Evolutionary conservation across 2,888 invertebrate species (phyloP).

Genomic region (Neoitamus cyanurus): DNA sequence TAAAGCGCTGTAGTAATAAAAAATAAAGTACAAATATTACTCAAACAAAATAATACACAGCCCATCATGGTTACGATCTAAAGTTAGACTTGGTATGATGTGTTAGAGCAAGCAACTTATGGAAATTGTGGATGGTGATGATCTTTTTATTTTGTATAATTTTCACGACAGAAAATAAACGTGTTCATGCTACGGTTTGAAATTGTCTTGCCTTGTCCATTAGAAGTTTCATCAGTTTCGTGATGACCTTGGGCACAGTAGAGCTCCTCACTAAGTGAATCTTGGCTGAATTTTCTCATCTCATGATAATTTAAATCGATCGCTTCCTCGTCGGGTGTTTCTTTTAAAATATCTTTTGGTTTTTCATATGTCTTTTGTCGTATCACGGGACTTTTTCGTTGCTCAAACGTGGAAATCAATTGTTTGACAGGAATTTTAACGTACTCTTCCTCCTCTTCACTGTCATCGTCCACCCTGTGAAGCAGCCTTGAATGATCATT

Average conservation of each 20-base stretch:
- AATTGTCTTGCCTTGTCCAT: background rate
- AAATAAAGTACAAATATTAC: background rate
- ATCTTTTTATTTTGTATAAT: no score
- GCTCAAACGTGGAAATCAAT: slow-evolving; percentile 73
- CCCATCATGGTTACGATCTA: no score
- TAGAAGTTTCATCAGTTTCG: background rate
- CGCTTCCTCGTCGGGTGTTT: background rate
- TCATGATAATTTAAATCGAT: background rate
- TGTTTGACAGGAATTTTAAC: slow-evolving; percentile 66
- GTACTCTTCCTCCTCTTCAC: slow-evolving; percentile 60
- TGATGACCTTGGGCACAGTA: background rate
- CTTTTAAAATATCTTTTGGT: slow-evolving; percentile 31
- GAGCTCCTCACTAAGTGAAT: background rate
- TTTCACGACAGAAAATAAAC: no score
- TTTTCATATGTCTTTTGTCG: slow-evolving; percentile 65
- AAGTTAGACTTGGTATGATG: background rate
- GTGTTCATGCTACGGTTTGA: background rate
- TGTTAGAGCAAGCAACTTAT: background rate
- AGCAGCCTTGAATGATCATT: background rate
- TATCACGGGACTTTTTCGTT: slow-evolving; percentile 70
- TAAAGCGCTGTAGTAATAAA: slow-evolving; percentile 59
- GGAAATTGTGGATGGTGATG: background rate
- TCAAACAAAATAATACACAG: no score
- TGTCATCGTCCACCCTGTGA: slow-evolving; percentile 16
- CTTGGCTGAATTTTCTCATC: background rate